Evolutionary conservation across 2,113 vertebrate species (phyloP).

Genomic region (Clupea harengus): DNA sequence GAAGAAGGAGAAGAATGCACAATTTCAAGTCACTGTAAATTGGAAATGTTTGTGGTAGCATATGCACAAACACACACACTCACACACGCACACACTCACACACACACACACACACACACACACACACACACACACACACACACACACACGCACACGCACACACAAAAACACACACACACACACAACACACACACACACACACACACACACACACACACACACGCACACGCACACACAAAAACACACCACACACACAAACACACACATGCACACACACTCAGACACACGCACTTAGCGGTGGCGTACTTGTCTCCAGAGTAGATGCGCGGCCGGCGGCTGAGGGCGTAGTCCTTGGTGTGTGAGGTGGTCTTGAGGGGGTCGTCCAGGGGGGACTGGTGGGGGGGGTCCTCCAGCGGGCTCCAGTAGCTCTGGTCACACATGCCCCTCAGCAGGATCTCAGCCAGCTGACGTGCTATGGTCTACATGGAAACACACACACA

Average conservation of each 20-base stretch:
- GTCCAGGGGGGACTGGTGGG: slow-evolving; percentile 88
- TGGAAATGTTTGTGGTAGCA: too few species aligned
- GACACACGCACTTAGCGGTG: not conserved
- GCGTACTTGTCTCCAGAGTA: slow-evolving; percentile 96
- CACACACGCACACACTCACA: too few species aligned
- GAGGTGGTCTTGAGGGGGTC: slow-evolving; percentile 84
- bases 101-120: too few species aligned
- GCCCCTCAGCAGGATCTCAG: slow-evolving; percentile 95
- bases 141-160: too few species aligned
- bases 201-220: too few species aligned
- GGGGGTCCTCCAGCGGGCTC: slow-evolving; percentile 94
- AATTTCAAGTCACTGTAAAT: not conserved
- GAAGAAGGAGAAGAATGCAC: not conserved
- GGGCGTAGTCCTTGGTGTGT: slow-evolving; percentile 80
- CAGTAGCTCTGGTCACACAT: slow-evolving; percentile 99
- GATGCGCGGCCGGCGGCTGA: slow-evolving; percentile 84
- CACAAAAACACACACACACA: too few species aligned
- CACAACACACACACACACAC: too few species aligned
- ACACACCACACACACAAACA: slow-evolving; percentile 10
- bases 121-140: too few species aligned
- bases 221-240: too few species aligned
- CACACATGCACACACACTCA: not conserved
- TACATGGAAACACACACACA: slow-evolving; percentile 56
- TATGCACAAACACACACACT: too few species aligned
- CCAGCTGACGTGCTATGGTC: slow-evolving; percentile 96